Base-by-base conservation (phyloP, 2,888 invertebrate genomes). In the Eristalinus sepulchralis region DNA sequence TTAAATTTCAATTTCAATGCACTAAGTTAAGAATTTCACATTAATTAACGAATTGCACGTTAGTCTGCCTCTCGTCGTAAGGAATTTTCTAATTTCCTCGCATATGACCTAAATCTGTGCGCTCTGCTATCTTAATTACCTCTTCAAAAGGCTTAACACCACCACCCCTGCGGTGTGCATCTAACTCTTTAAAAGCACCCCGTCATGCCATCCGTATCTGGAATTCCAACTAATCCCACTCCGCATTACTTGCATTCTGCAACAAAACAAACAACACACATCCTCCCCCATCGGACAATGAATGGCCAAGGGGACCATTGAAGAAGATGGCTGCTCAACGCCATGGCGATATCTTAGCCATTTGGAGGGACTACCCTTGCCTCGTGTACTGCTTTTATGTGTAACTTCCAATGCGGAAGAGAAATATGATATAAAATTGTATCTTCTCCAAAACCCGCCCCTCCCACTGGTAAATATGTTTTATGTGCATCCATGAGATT, bases 371-470 rank as follows among this genome's bases (percentile, higher is more conserved):
- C 80, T 60, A 34, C 68, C 20, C 47, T 81, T 57, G 36, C 36
- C 60, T 59, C 55, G 33, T 34, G 60, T 57, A 17, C 17, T 10
- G 60, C 60, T 64, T 77, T 85, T 77, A 64, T 82, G 72, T 82
- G 71, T 71, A 77, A 68, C 72, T 85, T 77, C 53, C 63, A 85
- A 82, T 72, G 77, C 85, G 85, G 85, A 85, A 85, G 85, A 63
- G 72, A 72, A 77, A 81, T 62, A 62, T 67, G 62, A 72, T 59
- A 81, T 31, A 81, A 82, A 80, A 85, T 70, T 82, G 82, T 71
- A 73, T 82, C 82, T 77, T 82, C 81, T 85, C 47, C 34, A 81
- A 81, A 80, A 80, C 75, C 75, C 70, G 66, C 39, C 59, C 55
- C 70, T 71, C 39, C 66, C 55, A 66, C 80, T 63, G 33, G 79